Conservation (phyloP, 2,113 vertebrate genomes). For the Datnioides undecimradiatus region DNA sequence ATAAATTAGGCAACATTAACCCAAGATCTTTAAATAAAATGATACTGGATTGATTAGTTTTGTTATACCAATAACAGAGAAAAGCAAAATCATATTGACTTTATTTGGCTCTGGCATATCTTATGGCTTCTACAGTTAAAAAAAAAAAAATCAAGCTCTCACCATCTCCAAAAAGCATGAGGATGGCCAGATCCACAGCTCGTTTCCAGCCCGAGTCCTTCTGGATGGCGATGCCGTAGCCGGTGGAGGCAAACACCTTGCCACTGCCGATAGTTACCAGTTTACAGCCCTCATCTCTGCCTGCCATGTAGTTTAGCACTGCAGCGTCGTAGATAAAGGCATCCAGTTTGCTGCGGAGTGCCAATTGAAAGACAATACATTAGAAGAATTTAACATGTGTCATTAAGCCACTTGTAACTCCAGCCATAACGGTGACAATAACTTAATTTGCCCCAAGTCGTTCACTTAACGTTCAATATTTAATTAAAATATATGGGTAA, state of each 20-base stretch:
- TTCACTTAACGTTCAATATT: neutral
- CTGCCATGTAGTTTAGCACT: constrained; percentile 99
- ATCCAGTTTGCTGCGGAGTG: constrained; percentile 91
- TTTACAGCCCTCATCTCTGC: constrained; percentile 98
- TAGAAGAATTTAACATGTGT: neutral
- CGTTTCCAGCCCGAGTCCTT: constrained; percentile 99
- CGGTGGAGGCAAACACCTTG: constrained; percentile 98
- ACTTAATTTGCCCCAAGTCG: neutral
- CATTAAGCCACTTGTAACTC: neutral
- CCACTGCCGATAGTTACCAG: constrained; percentile 98
- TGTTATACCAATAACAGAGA: neutral
- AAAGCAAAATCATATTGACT: neutral
- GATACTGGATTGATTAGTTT: neutral
- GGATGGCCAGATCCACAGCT: constrained; percentile 96
- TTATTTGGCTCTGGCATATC: neutral
- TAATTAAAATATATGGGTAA: too few relatives aligned
- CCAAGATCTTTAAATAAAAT: neutral
- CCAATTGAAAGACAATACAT: neutral
- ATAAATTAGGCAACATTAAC: neutral
- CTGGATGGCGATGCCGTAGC: constrained; percentile 98
- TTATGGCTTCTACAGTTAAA: neutral
- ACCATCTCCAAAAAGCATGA: constrained; percentile 99
- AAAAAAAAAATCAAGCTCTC: constrained; percentile 61
- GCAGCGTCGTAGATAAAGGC: constrained; percentile 99
- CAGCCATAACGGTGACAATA: neutral